Percentiles rank a stretch among this genome's conserved stretches.
Evolutionary conservation across 2,888 invertebrate species (phyloP).

Genomic region (Micropterix aruncella): DNA sequence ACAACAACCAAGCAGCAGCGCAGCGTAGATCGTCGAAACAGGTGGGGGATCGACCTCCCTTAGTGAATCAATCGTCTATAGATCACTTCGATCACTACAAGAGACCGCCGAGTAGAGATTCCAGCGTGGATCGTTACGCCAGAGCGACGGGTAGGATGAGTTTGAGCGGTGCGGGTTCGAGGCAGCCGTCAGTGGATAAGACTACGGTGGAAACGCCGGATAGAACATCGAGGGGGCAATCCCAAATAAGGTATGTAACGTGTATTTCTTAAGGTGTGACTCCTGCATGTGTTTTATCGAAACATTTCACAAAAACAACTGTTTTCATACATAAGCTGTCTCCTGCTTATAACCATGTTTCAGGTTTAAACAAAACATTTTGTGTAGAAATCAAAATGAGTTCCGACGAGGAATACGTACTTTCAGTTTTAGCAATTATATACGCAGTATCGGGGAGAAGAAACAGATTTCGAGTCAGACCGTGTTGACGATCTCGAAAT

Average conservation of each 20-base stretch:
- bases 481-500: no score
- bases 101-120: slow-evolving; percentile 76
- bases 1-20: slow-evolving; percentile 12
- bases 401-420: no score
- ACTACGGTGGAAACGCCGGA: slow-evolving; percentile 23
- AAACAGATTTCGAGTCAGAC: no score
- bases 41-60: slow-evolving; percentile 21
- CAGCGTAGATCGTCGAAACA: slow-evolving; percentile 13
- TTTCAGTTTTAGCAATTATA: no score
- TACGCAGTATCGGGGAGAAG: no score
- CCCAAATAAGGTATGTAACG: slow-evolving; percentile 22
- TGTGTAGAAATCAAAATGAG: no score
- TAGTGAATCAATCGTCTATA: slow-evolving; percentile 51
- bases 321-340: no score
- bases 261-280: no score
- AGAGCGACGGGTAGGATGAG: slow-evolving; percentile 50
- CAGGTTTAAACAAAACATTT: no score
- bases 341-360: no score
- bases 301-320: no score
- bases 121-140: slow-evolving; percentile 71
- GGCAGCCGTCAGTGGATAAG: slow-evolving; percentile 69
- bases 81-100: slow-evolving; percentile 93
- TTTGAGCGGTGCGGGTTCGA: slow-evolving; percentile 39
- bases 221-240: slow-evolving; percentile 33
- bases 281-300: no score